A percentile compares a stretch with the other conserved stretches of the same genome.
Conservation (phyloP, 2,113 vertebrate species). For the Eupsittula cactorum region DNA sequence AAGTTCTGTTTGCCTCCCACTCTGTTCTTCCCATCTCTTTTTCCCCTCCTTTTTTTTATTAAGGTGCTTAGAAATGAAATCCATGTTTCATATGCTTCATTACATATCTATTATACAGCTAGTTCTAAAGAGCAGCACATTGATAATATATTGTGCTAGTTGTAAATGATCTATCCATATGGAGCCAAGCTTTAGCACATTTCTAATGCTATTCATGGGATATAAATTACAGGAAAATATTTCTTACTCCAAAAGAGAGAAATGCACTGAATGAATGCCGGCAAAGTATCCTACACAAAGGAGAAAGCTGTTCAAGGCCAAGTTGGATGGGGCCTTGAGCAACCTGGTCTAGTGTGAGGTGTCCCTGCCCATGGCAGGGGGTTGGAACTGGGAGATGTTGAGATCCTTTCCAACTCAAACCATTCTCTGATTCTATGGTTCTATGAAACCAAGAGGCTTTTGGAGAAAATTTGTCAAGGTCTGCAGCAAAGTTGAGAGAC, state of each 20-base stretch:
- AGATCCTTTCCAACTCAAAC: background rate
- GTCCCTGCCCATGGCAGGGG: background rate
- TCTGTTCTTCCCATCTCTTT: background rate
- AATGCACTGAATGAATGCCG: background rate
- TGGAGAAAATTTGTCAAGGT: background rate
- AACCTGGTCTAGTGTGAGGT: background rate
- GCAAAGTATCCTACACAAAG: constrained; percentile 34
- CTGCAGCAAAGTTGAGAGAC: background rate
- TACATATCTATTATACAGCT: constrained; percentile 74
- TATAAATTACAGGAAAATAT: constrained; percentile 75
- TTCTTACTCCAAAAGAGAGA: constrained; percentile 64
- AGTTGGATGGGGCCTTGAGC: background rate
- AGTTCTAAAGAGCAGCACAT: constrained; percentile 77
- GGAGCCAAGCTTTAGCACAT: constrained; percentile 73
- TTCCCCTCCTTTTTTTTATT: background rate
- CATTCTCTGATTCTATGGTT: background rate
- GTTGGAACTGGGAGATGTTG: background rate
- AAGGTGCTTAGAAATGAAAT: constrained; percentile 71
- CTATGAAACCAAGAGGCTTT: background rate
- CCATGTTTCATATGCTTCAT: constrained; percentile 78
- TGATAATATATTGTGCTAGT: constrained; percentile 80
- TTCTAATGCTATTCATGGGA: constrained; percentile 69
- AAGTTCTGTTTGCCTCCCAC: constrained; percentile 9
- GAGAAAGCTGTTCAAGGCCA: background rate
- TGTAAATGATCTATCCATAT: constrained; percentile 82